Evolutionary conservation across 2,113 vertebrate genomes (phyloP), one percentile per base, ranked within the genome.

Genomic region (Hyaena hyaena): DNA sequence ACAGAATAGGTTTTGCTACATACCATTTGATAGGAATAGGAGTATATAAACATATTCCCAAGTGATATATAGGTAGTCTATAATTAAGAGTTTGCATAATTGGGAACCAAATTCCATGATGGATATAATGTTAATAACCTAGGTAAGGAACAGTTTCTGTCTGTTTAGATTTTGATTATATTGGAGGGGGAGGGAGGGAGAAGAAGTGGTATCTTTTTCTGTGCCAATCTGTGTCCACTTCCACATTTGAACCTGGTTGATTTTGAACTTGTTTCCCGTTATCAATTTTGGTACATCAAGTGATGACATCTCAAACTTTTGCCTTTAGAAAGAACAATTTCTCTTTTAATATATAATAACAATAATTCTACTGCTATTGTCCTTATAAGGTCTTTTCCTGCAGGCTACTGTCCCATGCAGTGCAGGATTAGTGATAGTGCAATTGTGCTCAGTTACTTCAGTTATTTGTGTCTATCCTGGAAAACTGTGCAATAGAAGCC

Each of bases 181-280:
- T 24, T 39, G 7, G 16, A 17, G 26, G 17, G 4, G 4, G 7
- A 1, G 0, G 2, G 14, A 26, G 73, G 7, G 58, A 61, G 17
- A 50, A 0, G 6, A 1, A 48, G 17, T 15, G 1, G 3, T 87
- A 71, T 76, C 11, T 63, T 81, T 71, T 83, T 66, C 31, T 82
- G 2, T 73, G 61, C 26, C 17, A 73, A 43, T 6, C 31, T 86
- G 33, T 81, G 5, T 14, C 11, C 33, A 58, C 7, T 58, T 81
- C 31, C 33, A 71, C 26, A 35, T 83, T 48, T 90, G 19, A 77
- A 86, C 65, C 39, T 53, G 69, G 45, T 23, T 68, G 26, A 43
- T 23, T 3, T 63, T 50, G 26, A 10, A 77, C 31, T 58, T 43
- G 2, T 10, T 93, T 85, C 58, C n/a, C 82, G 4, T 85, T 89